Evolutionary conservation across 2,888 invertebrate species (phyloP).

Genomic region (Hedychridium roseum): DNA sequence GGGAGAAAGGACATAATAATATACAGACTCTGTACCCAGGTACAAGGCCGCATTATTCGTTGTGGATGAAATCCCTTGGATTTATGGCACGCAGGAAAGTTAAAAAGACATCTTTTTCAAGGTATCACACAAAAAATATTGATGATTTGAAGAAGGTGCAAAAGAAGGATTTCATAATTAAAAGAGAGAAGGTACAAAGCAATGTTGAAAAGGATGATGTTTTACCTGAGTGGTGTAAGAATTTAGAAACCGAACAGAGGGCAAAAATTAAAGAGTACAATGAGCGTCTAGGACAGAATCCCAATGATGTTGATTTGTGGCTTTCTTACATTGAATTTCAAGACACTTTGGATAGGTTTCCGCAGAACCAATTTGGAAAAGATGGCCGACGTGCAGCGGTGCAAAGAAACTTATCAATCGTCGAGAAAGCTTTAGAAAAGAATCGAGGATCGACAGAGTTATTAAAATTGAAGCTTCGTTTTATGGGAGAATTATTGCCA

Average conservation of each 20-base stretch:
- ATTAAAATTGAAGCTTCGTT: slow-evolving; percentile 64
- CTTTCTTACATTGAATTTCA: slow-evolving; percentile 70
- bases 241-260: slow-evolving; percentile 65
- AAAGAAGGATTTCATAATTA: slow-evolving; percentile 53
- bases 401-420: slow-evolving; percentile 70
- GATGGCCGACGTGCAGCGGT: slow-evolving; percentile 42
- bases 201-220: slow-evolving; percentile 27
- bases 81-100: slow-evolving; percentile 30
- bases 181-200: slow-evolving; percentile 23
- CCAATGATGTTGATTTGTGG: slow-evolving; percentile 69
- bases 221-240: slow-evolving; percentile 30
- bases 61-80: slow-evolving; percentile 35
- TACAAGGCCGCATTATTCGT: slow-evolving; percentile 69
- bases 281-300: slow-evolving; percentile 64
- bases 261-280: slow-evolving; percentile 67
- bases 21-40: slow-evolving; percentile 73
- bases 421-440: slow-evolving; percentile 69
- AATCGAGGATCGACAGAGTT: slow-evolving; percentile 68
- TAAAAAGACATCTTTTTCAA: slow-evolving; percentile 27
- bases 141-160: slow-evolving; percentile 34
- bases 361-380: slow-evolving; percentile 37
- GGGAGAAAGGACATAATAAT: slow-evolving; percentile 68
- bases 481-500: slow-evolving; percentile 67
- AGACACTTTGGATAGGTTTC: slow-evolving; percentile 41
- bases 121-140: slow-evolving; percentile 46